Conservation (phyloP, 2,797 vertebrate genomes). For the Eulemur mongoz region DNA sequence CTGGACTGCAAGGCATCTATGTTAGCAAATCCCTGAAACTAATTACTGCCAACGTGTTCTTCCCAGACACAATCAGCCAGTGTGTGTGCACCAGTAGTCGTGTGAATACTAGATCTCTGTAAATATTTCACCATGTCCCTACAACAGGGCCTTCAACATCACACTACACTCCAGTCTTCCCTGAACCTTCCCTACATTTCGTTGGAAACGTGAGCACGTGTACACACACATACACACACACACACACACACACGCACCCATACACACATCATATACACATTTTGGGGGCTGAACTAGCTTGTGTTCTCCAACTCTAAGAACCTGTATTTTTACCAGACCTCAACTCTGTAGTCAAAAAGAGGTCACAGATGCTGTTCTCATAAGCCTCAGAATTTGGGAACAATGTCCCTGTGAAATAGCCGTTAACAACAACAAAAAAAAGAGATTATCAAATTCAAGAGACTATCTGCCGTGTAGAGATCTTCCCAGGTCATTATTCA, state of each 20-base stretch:
- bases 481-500: background rate
- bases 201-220: background rate
- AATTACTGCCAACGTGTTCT: background rate
- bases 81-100: rapidly evolving
- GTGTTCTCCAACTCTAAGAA: background rate
- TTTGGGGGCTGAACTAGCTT: background rate
- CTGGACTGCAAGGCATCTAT: background rate
- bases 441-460: background rate
- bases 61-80: background rate
- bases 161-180: background rate
- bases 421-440: background rate
- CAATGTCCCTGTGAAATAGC: background rate
- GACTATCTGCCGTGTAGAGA: background rate
- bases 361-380: background rate
- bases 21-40: background rate
- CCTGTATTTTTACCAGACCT: background rate
- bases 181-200: background rate
- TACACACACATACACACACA: background rate
- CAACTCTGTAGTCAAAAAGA: background rate
- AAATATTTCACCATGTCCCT: background rate
- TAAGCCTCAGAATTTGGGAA: background rate
- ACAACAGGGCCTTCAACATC: background rate
- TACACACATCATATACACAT: background rate
- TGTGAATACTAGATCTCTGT: background rate
- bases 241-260: background rate